Evolutionary conservation across 2,888 invertebrate species (phyloP), one percentile per base, ranked within the genome.

Genomic region (Chloromyia formosa): DNA sequence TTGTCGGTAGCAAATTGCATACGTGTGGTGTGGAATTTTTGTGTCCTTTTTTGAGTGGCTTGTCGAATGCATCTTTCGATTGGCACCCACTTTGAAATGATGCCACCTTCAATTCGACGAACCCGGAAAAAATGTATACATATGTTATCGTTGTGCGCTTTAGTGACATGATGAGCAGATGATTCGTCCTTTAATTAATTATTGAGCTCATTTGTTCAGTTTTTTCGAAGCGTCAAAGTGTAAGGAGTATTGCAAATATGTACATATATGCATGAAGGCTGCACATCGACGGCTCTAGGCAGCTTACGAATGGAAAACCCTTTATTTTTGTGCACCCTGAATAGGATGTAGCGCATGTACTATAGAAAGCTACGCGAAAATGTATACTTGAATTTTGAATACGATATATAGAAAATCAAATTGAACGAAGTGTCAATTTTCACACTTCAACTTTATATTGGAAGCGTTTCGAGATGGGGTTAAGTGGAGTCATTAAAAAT

Each of bases 371-470:
- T 18, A 18, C 42, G n/a, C 10, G 18, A 14, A 20, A 64, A 42
- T 64, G 10, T 64, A 42, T 64, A 9, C 16, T 35, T 68, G 68
- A 68, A n/a, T n/a, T n/a, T 35, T 35, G 27, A 35, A 56, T 27
- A 23, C 16, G 40, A 35, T 7, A 69, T 27, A 27, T 53, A 42
- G 45, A 23, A 73, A 61, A 61, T 73, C 49, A 73, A 73, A 73
- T 73, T 60, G 73, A 60, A 73, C 73, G 73, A 74, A 66, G 74
- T 74, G 74, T 66, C 66, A 74, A 66, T 66, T 66, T 66, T 74
- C 74, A 74, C 74, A 74, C 74, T 66, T 74, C 74, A 74, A 45
- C 22, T 56, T 42, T n/a, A 14, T 9, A 20, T 58, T 58, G 12
- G 9, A 16, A 35, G 27, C 27, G 23, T 45, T 22, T 45, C 16